Base-by-base conservation (phyloP, 2,888 invertebrate species). In the Endotricha flammealis region DNA sequence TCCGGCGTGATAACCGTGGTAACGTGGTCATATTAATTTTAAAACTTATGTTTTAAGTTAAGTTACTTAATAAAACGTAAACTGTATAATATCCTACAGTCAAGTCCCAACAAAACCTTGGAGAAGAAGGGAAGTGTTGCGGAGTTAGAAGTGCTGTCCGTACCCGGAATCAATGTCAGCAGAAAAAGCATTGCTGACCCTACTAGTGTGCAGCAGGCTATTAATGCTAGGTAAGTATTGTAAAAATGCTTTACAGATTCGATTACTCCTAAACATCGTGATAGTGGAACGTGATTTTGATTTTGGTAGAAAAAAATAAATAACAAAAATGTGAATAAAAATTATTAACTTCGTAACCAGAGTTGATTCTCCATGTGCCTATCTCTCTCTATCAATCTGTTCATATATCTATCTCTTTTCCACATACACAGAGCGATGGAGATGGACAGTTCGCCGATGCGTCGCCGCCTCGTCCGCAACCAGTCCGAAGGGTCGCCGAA, bases 101-200 rank as follows among this genome's bases (percentile, higher is more conserved):
- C 64, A 3, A 80, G 79, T 48, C 79, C 83, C 0, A 57, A 50
- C 0, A 78, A 68, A 30, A 57, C 54, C 0, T 33, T 83, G 6
- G 81, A 83, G 64, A 85, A 83, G 61, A 87, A 87, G 23, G 47
- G 62, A 40, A 82, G 81, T 23, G 54, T 69, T 23, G 59, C 70
- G 0, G 87, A 86, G 2, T 23, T 83, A 7, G 85, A 81, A 11
- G 85, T 65, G 0, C 53, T 86, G 1, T 56, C 63, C 0, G 71
- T 85, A 1, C 80, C 85, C 1, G 81, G 76, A 0, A 69, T 75
- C 12, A 58, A 61, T 14, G 61, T 72, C 20, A 73, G 77, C 48
- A 50, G 87, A 42, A 86, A 83, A 57, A 87, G 87, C 20, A 87
- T 87, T 20, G 87, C 87, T 0, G 87, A 87, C 28, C 87, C 87